Conservation (phyloP, 2,888 invertebrate genomes). For the Pachymerium ferrugineum region DNA sequence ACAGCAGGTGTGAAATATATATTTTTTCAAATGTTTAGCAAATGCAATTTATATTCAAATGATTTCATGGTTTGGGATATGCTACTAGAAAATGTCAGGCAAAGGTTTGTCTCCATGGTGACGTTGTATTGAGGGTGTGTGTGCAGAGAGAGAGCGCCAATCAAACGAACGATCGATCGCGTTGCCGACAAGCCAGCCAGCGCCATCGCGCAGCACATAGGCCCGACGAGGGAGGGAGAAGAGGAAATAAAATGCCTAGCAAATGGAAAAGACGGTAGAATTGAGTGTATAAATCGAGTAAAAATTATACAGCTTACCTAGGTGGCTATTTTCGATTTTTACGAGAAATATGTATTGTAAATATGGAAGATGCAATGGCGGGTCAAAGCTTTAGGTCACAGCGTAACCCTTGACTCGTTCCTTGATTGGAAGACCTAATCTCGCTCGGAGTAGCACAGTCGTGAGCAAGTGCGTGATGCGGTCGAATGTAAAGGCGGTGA, state of each 20-base stretch:
- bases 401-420: constrained; percentile 33
- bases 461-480: constrained; percentile 30
- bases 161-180: constrained; percentile 23
- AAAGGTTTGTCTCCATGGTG: constrained; percentile 10
- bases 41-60: no score
- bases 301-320: background rate
- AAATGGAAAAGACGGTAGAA: background rate
- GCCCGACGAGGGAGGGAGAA: constrained; percentile 13
- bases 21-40: no score
- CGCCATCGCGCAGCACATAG: constrained; percentile 23
- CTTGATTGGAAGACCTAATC: constrained; percentile 50
- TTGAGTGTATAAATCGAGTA: background rate
- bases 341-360: background rate
- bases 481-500: constrained; percentile 20
- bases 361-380: constrained; percentile 30
- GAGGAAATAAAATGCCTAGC: constrained; percentile 20
- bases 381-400: constrained; percentile 31
- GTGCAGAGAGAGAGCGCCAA: background rate
- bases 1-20: no score
- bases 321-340: background rate
- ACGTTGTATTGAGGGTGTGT: constrained; percentile 1
- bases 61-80: background rate
- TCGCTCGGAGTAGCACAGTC: constrained; percentile 29
- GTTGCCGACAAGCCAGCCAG: constrained; percentile 24
- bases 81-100: background rate